Conservation (phyloP, 2,797 vertebrate species). For the Gobio occitaniae region DNA sequence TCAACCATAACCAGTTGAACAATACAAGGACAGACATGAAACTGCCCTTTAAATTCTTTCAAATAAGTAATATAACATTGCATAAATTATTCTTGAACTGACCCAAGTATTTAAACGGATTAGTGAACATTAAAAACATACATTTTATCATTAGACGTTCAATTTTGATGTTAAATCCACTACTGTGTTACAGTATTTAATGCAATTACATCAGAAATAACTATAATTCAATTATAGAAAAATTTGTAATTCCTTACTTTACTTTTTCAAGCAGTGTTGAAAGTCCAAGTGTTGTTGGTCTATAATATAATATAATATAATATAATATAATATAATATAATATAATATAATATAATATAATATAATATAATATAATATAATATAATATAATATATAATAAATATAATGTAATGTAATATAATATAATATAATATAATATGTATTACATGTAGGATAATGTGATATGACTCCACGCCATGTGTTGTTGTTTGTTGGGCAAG, state of each 20-base stretch:
- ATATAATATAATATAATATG: not conserved
- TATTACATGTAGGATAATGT: not conserved
- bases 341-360: not conserved
- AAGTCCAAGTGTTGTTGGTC: too few species aligned
- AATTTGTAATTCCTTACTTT: too few species aligned
- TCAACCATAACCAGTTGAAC: not conserved
- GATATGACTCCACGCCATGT: conserved; percentile 10
- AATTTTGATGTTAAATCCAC: not conserved
- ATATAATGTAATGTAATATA: not conserved
- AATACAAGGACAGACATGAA: not conserved
- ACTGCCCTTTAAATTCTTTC: not conserved
- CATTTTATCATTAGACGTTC: not conserved
- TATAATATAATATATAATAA: not conserved
- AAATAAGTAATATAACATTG: too few species aligned
- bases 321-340: not conserved
- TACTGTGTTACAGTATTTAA: not conserved
- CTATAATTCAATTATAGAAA: too few species aligned
- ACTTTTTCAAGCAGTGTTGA: not conserved
- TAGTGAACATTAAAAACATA: not conserved
- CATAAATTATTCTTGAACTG: not conserved
- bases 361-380: not conserved
- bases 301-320: not conserved
- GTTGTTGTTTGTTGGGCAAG: not conserved
- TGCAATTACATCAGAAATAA: not conserved
- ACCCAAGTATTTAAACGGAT: not conserved